Conservation (phyloP, 2,797 vertebrate species). For the Melanotaenia maccullochi region DNA sequence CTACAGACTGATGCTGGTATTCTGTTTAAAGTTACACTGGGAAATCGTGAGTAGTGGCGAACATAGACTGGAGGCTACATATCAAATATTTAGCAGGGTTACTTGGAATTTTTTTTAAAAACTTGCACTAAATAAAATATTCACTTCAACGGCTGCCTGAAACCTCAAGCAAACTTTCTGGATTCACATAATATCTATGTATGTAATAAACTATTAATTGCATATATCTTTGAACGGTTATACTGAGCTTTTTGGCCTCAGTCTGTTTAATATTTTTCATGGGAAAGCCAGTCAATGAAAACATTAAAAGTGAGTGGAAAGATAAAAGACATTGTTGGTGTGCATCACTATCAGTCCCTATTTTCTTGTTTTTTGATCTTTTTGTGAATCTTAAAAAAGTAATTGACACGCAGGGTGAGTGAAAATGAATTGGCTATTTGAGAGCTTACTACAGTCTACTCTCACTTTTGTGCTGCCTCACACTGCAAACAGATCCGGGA, state of each 20-base stretch:
- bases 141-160: conserved; percentile 30
- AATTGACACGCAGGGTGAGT: not conserved
- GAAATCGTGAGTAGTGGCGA: conserved; percentile 25
- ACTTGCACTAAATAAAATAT: conserved; percentile 69
- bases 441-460: conserved; percentile 2
- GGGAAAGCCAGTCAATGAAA: conserved; percentile 13
- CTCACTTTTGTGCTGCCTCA: not conserved
- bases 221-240: conserved; percentile 17
- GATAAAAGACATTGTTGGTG: conserved; percentile 14
- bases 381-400: conserved; percentile 12
- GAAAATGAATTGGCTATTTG: not conserved
- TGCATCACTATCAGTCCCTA: not conserved
- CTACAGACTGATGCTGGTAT: conserved; percentile 6
- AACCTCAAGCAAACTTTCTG: conserved; percentile 35
- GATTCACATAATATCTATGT: conserved; percentile 20
- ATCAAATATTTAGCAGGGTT: conserved; percentile 69
- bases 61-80: conserved; percentile 22
- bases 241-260: conserved; percentile 1
- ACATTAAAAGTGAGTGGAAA: conserved; percentile 3
- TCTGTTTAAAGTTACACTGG: conserved; percentile 29
- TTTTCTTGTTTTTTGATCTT: not conserved
- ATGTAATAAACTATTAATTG: conserved; percentile 39
- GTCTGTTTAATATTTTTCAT: conserved; percentile 6
- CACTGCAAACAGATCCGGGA: conserved; percentile 14
- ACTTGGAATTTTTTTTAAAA: conserved; percentile 56